phyloP scores from a whole-genome alignment of 2,888 invertebrate genomes.

The Autographa gamma region DNA sequence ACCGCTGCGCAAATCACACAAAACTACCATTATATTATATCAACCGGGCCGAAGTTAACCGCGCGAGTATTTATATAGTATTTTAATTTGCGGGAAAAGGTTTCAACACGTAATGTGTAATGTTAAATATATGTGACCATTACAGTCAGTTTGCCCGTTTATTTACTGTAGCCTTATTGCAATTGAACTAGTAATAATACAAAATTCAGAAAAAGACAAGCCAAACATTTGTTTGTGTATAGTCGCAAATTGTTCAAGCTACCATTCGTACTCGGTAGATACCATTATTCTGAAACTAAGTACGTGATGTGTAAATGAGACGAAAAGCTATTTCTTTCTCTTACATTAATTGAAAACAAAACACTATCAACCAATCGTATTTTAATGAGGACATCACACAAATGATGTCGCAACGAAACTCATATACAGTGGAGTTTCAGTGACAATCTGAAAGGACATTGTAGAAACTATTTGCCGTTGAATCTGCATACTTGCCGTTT shows the following conservation, averaged over 20 bases:
- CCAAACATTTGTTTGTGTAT: too few relatives aligned
- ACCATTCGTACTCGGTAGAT: too few relatives aligned
- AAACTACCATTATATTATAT: slow-evolving; percentile 41
- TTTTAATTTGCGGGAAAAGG: slow-evolving; percentile 22
- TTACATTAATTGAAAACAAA: neutral
- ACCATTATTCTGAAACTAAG: too few relatives aligned
- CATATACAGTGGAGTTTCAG: slow-evolving; percentile 41
- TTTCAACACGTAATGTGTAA: slow-evolving; percentile 7
- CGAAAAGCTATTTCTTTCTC: too few relatives aligned
- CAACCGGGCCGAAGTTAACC: slow-evolving; percentile 24
- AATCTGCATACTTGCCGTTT: slow-evolving; percentile 62
- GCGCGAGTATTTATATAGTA: slow-evolving; percentile 28
- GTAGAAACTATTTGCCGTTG: slow-evolving; percentile 59
- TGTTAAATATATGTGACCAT: neutral
- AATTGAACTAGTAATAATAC: too few relatives aligned
- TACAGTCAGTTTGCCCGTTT: neutral
- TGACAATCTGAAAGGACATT: slow-evolving; percentile 50
- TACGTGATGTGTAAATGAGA: too few relatives aligned
- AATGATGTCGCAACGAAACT: slow-evolving; percentile 29
- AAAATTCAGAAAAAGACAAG: too few relatives aligned
- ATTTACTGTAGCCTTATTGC: too few relatives aligned
- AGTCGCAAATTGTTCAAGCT: too few relatives aligned
- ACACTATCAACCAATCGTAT: neutral
- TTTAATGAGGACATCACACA: neutral
- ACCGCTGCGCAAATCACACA: slow-evolving; percentile 26